Conservation (phyloP, 2,113 vertebrate species). For the Dicrurus megarhynchus region DNA sequence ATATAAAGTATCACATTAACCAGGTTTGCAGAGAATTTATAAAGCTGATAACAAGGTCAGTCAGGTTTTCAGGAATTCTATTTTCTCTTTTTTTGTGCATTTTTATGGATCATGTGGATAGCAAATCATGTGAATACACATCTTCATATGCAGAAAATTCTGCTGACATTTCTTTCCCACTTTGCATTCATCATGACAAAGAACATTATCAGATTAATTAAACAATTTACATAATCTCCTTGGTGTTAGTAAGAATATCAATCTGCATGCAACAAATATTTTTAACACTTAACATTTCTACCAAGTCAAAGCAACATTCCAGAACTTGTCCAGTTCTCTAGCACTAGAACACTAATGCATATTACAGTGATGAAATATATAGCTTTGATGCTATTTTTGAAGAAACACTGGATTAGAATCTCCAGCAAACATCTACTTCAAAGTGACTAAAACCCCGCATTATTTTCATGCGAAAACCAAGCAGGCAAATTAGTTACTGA, state of each 20-base stretch:
- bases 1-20: neutral
- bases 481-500: neutral
- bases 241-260: neutral
- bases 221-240: neutral
- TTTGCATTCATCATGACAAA: neutral
- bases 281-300: neutral
- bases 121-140: neutral
- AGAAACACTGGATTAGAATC: neutral
- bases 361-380: neutral
- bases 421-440: neutral
- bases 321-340: neutral
- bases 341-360: neutral
- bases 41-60: neutral
- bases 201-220: neutral
- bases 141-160: neutral
- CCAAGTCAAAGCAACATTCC: neutral
- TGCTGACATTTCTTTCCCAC: neutral
- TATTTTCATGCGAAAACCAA: neutral
- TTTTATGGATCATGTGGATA: neutral
- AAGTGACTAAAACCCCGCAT: neutral
- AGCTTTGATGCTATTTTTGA: neutral
- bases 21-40: neutral
- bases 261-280: neutral
- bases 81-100: neutral
- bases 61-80: neutral